phyloP scores from a whole-genome alignment of 1,140 invertebrate species.

The Ostrea edulis region DNA sequence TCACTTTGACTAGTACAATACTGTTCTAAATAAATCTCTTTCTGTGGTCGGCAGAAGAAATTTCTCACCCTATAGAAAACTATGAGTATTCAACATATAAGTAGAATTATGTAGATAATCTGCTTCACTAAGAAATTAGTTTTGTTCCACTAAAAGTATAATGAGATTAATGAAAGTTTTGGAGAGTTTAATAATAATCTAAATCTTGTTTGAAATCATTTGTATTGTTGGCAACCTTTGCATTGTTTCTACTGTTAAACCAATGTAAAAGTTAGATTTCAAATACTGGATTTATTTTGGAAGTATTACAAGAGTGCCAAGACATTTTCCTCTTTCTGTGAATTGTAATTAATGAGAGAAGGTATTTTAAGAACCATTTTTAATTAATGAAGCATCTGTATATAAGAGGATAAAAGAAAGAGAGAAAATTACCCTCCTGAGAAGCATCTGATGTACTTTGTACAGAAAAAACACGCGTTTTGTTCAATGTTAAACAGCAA shows the following conservation, averaged over 20 bases:
- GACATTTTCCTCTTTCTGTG: not conserved
- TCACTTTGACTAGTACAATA: not conserved
- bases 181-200: slow-evolving; percentile 14
- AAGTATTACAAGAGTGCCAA: not conserved
- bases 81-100: not conserved
- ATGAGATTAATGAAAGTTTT: slow-evolving; percentile 35
- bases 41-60: not conserved
- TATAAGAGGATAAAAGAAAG: not conserved
- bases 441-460: not conserved
- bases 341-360: not conserved
- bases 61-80: slow-evolving; percentile 16
- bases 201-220: slow-evolving; percentile 35
- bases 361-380: slow-evolving; percentile 2
- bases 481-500: not conserved
- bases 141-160: slow-evolving; percentile 31
- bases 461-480: not conserved
- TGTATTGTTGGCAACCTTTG: slow-evolving; percentile 24
- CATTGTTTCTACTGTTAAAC: slow-evolving; percentile 7
- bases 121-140: slow-evolving; percentile 27
- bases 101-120: not conserved
- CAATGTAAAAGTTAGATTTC: slow-evolving; percentile 38
- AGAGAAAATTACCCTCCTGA: not conserved
- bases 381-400: not conserved
- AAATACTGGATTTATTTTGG: slow-evolving; percentile 16
- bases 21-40: not conserved